phyloP scores from a whole-genome alignment of 2,797 vertebrate genomes.

The Diplodus puntazzo region DNA sequence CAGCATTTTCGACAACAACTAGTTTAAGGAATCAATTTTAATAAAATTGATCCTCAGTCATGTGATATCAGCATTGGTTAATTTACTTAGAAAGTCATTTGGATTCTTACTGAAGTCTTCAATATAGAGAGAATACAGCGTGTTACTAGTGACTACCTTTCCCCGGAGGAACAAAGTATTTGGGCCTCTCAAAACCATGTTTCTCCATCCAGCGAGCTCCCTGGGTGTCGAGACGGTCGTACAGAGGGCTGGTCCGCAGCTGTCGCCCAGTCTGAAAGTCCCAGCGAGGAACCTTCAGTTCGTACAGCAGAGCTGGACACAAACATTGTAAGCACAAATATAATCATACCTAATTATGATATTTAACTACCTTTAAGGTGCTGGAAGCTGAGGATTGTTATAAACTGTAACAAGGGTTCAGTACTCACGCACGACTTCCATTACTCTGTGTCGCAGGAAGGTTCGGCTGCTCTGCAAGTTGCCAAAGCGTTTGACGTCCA shows the following conservation, averaged over 20 bases:
- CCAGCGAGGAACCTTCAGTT: constrained; percentile 98
- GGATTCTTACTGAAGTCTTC: background rate
- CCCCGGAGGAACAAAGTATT: constrained; percentile 95
- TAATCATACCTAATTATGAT: background rate
- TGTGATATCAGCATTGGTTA: too few relatives aligned
- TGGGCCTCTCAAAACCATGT: constrained; percentile 97
- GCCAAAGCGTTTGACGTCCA: constrained; percentile 97
- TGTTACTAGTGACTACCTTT: constrained; percentile 85
- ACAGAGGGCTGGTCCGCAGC: constrained; percentile 95
- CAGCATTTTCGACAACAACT: background rate
- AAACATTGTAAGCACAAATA: background rate
- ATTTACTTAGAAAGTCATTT: background rate
- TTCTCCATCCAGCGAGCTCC: constrained; percentile 99
- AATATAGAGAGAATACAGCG: background rate
- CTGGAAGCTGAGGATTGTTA: background rate
- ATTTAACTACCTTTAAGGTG: background rate
- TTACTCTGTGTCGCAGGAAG: constrained; percentile 96
- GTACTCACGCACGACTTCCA: constrained; percentile 99
- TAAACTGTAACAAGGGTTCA: background rate
- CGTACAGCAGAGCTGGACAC: constrained; percentile 91
- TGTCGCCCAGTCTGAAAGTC: constrained; percentile 98
- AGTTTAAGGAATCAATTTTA: background rate
- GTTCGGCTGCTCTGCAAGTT: constrained; percentile 97
- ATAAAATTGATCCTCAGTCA: too few relatives aligned
- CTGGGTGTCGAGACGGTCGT: constrained; percentile 96